A percentile compares a stretch with the other conserved stretches of the same genome.
These are phyloP conservation scores for Dipodomys merriami DNA, from an alignment of 2,113 vertebrate species.

Conservation along the genomic window DNA sequence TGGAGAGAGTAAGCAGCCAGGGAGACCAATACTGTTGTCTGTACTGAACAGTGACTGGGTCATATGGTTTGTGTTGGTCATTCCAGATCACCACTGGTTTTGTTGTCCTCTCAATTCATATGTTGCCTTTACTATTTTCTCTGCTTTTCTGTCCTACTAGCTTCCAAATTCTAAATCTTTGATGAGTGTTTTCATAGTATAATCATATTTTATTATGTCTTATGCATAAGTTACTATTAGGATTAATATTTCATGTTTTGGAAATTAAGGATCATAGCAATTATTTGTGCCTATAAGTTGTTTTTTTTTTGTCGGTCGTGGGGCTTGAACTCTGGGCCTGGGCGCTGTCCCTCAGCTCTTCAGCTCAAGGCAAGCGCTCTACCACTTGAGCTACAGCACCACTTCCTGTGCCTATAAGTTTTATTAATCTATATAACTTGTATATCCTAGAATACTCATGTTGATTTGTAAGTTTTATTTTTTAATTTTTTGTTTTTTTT, in stretches of 20 bases:
- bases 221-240: not conserved
- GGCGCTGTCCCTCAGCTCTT: no score
- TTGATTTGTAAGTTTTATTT: slow-evolving; percentile 65
- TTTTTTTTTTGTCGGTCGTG: no score
- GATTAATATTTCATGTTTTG: slow-evolving; percentile 16
- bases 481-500: slow-evolving; percentile 50
- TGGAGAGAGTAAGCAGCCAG: not conserved
- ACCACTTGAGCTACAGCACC: no score
- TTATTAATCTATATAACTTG: slow-evolving; percentile 57
- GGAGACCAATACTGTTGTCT: not conserved
- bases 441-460: slow-evolving; percentile 59
- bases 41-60: not conserved
- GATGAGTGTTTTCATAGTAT: not conserved
- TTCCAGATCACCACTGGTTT: not conserved
- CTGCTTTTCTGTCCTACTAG: not conserved
- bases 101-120: not conserved
- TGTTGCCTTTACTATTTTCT: not conserved
- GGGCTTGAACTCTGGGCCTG: no score
- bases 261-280: slow-evolving; percentile 56
- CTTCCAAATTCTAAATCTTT: not conserved
- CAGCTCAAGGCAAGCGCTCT: no score
- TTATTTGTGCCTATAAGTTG: slow-evolving; percentile 13
- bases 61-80: not conserved
- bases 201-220: slow-evolving; percentile 52
- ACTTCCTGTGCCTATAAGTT: slow-evolving; percentile 18